These are phyloP conservation scores for Macrotis lagotis DNA, from an alignment of 2,113 vertebrate genomes.

Conservation along the genomic window DNA sequence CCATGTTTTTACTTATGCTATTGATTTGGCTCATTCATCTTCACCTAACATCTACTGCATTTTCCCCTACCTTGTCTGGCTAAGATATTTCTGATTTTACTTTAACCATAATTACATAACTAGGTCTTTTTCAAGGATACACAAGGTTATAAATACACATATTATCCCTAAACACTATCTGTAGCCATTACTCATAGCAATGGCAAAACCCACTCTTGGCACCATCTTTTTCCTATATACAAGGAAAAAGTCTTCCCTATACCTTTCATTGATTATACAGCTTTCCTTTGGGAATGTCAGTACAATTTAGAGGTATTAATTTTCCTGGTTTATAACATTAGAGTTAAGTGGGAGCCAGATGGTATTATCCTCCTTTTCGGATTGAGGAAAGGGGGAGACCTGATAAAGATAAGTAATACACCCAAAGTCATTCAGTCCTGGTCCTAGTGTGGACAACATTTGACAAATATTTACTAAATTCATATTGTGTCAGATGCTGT, in stretches of 20 bases:
- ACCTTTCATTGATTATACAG: not conserved
- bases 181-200: slow-evolving; percentile 1
- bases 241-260: not conserved
- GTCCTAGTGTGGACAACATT: not conserved
- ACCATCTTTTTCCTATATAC: not conserved
- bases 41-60: slow-evolving; percentile 58
- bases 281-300: not conserved
- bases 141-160: too few species aligned
- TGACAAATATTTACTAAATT: not conserved
- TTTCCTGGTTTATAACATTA: not conserved
- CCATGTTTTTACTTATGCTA: slow-evolving; percentile 72
- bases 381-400: not conserved
- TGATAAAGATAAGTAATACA: not conserved
- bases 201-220: not conserved
- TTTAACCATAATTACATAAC: slow-evolving; percentile 66
- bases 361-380: not conserved
- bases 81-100: slow-evolving; percentile 71
- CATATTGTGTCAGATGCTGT: not conserved
- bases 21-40: slow-evolving; percentile 73
- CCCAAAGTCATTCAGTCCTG: not conserved
- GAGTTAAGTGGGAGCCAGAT: too few species aligned
- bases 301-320: not conserved
- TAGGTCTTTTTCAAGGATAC: not conserved
- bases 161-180: not conserved
- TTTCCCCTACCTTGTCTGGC: slow-evolving; percentile 62